These are phyloP conservation scores for Zonotrichia leucophrys DNA, from an alignment of 2,113 vertebrate species.

Conservation along the genomic window DNA sequence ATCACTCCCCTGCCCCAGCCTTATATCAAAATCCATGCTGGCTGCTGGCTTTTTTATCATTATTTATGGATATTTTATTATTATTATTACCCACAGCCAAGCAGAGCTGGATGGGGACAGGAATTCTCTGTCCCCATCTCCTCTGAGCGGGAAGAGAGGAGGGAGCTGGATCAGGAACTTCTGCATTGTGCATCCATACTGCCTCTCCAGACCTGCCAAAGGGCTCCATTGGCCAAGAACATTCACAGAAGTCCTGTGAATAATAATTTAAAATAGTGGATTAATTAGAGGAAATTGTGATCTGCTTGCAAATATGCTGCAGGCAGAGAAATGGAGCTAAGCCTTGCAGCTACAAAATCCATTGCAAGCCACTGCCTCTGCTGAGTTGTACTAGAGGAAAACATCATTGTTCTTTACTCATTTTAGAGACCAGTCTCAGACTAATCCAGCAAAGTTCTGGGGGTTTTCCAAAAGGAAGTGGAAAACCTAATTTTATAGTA, in stretches of 20 bases:
- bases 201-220: neutral
- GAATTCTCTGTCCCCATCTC: neutral
- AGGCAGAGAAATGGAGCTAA: neutral
- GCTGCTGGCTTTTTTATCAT: neutral
- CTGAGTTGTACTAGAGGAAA: neutral
- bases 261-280: conserved; percentile 37
- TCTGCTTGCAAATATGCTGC: neutral
- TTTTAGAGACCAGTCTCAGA: neutral
- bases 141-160: neutral
- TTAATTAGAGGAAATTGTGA: conserved; percentile 42
- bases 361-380: neutral
- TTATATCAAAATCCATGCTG: neutral
- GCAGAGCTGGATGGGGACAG: neutral
- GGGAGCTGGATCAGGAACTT: neutral
- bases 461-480: neutral
- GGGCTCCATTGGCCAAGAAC: neutral
- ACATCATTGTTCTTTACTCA: fast-evolving
- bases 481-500: neutral
- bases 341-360: neutral
- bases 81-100: neutral
- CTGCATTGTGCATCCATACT: neutral
- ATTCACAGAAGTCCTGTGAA: conserved; percentile 6
- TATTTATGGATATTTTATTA: neutral
- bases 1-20: neutral
- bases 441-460: neutral